Conservation (phyloP, 1,140 invertebrate genomes). For the Hyles vespertilio region DNA sequence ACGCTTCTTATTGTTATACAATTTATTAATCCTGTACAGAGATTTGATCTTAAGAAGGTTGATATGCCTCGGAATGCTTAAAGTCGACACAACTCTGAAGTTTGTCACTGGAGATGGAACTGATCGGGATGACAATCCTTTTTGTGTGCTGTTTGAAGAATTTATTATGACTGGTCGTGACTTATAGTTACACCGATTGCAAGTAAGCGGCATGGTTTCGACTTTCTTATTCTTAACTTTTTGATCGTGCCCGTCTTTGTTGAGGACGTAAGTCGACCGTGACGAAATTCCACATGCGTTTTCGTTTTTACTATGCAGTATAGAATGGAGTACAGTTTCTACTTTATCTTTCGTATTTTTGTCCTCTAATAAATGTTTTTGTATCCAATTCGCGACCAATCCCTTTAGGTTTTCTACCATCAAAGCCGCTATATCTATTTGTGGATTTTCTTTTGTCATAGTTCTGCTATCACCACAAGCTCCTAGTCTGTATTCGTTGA, state of each 20-base stretch:
- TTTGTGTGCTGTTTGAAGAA: constrained; percentile 1
- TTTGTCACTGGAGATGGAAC: constrained; percentile 35
- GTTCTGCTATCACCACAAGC: constrained; percentile 46
- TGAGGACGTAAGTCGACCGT: constrained; percentile 42
- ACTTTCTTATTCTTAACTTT: constrained; percentile 22
- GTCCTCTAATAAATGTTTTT: constrained; percentile 44
- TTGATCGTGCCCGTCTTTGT: constrained; percentile 24
- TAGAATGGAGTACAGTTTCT: constrained; percentile 42
- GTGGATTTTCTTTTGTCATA: constrained; percentile 14
- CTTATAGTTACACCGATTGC: constrained; percentile 17
- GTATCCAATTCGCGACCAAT: constrained; percentile 49
- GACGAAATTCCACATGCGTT: constrained; percentile 29
- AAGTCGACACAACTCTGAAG: constrained; percentile 46
- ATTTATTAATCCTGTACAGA: constrained; percentile 17
- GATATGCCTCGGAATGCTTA: constrained; percentile 51
- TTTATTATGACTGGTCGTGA: neutral
- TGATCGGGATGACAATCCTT: constrained; percentile 20
- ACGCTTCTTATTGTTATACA: constrained; percentile 25
- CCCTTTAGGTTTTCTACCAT: constrained; percentile 52
- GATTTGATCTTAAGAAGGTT: constrained; percentile 18
- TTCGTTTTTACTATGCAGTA: constrained; percentile 41
- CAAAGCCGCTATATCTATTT: constrained; percentile 36
- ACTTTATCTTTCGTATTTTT: constrained; percentile 46
- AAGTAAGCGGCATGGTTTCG: constrained; percentile 12
- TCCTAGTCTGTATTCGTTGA: constrained; percentile 28